These are phyloP conservation scores for Luehdorfia chinensis DNA, from an alignment of 1,140 invertebrate species.

Conservation along the genomic window DNA sequence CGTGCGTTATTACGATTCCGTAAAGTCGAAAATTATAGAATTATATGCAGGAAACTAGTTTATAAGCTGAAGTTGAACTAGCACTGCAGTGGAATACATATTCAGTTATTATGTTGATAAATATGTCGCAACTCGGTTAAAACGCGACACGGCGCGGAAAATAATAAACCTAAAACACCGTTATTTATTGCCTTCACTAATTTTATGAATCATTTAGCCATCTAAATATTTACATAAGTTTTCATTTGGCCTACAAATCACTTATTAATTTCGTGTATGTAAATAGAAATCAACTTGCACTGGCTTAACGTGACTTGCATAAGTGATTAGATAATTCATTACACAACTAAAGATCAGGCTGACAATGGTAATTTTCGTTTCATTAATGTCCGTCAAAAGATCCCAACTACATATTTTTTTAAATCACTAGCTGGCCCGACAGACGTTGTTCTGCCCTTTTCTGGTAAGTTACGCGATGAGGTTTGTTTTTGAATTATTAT, in stretches of 20 bases:
- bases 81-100: conserved; percentile 59
- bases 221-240: conserved; percentile 7
- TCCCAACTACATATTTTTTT: no score
- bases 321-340: no score
- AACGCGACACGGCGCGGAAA: conserved; percentile 4
- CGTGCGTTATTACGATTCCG: conserved; percentile 22
- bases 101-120: conserved; percentile 64
- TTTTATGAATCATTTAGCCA: conserved; percentile 13
- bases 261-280: conserved; percentile 3
- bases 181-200: conserved; percentile 10
- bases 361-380: no score
- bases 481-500: no score
- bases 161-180: conserved; percentile 11
- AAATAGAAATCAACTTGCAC: no score
- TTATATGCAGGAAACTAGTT: not conserved
- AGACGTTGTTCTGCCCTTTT: no score
- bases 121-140: conserved; percentile 37
- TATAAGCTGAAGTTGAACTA: conserved; percentile 25
- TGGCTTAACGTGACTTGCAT: no score
- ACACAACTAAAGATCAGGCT: no score
- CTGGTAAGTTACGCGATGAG: no score
- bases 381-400: no score
- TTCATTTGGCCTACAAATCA: conserved; percentile 8
- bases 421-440: no score
- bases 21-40: conserved; percentile 31